Evolutionary conservation across 2,888 invertebrate genomes (phyloP), one percentile per base, ranked within the genome.

Genomic region (Noctua fimbriata): DNA sequence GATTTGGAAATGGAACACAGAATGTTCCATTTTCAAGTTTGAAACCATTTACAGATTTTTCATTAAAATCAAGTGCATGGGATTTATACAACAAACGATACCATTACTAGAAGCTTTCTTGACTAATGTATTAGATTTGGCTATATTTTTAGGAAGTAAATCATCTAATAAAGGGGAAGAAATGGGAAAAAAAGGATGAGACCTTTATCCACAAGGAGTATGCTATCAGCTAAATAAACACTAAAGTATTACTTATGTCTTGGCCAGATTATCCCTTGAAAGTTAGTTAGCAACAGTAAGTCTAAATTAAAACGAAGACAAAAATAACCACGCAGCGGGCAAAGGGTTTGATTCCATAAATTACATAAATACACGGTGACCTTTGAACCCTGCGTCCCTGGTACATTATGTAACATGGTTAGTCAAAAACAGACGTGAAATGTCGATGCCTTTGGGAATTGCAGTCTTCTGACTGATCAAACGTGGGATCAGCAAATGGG

Each of bases 321-420:
- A 47, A 63, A 81, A 77, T 69, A 70, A 36, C 55, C 47, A 47
- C 32, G 7, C 12, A 77, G 58, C n/a, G 21, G 41, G 21, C 16
- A 24, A 58, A 78, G 49, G 69, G 69, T 58, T 49, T 69, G 49
- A 14, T 70, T 65, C n/a, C 63, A 83, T 65, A 69, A 41, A 65
- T 83, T 76, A 76, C 41, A 78, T 49, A 69, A 66, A 83, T 78
- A 78, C 41, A 9, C 32, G 16, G 10, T 66, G 78, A 78, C 83
- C 78, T 81, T 81, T 78, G 63, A 73, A n/a, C 49, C 44, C 16
- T 36, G 16, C 47, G 65, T 65, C 63, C 24, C 47, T 55, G 60
- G 7, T n/a, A 41, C 18, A 47, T 80, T 32, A 78, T n/a, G 36
- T 69, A 72, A 72, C 24, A 79, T n/a, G 52, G 63, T 72, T 47